Percentiles rank a stretch among this genome's conserved stretches.
phyloP scores from a whole-genome alignment of 1,140 invertebrate species.

The Coelopa frigida region DNA sequence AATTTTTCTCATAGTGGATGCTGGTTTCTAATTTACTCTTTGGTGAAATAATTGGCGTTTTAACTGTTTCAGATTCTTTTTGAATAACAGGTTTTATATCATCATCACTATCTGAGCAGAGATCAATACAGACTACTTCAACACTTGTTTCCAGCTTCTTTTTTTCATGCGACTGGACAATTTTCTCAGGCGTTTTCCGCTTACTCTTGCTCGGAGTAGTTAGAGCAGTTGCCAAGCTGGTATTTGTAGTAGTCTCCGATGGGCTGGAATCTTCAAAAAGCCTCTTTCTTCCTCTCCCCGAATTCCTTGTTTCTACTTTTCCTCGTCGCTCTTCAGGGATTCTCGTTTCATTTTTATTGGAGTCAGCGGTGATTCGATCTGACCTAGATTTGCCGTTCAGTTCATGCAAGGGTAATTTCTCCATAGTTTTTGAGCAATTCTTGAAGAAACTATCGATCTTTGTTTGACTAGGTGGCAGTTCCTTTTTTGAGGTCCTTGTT shows the following conservation, averaged over 20 bases:
- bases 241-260: background rate
- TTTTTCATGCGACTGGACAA: no score
- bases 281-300: conserved; percentile 23
- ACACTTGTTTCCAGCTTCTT: background rate
- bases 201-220: background rate
- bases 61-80: conserved; percentile 7
- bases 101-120: conserved; percentile 18
- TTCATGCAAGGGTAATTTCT: conserved; percentile 13
- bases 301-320: background rate
- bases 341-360: background rate
- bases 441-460: conserved; percentile 34
- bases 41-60: background rate
- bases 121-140: conserved; percentile 19
- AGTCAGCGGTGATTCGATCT: background rate
- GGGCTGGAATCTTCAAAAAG: conserved; percentile 16
- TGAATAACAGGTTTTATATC: background rate
- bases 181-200: background rate
- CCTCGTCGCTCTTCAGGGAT: background rate
- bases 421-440: conserved; percentile 24
- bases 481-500: conserved; percentile 13
- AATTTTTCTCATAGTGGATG: background rate
- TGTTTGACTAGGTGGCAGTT: conserved; percentile 23
- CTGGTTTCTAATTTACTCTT: background rate
- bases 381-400: background rate
- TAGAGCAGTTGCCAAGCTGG: background rate